Base-by-base conservation (phyloP, 2,797 vertebrate genomes). In the Pachyuromys duprasi region DNA sequence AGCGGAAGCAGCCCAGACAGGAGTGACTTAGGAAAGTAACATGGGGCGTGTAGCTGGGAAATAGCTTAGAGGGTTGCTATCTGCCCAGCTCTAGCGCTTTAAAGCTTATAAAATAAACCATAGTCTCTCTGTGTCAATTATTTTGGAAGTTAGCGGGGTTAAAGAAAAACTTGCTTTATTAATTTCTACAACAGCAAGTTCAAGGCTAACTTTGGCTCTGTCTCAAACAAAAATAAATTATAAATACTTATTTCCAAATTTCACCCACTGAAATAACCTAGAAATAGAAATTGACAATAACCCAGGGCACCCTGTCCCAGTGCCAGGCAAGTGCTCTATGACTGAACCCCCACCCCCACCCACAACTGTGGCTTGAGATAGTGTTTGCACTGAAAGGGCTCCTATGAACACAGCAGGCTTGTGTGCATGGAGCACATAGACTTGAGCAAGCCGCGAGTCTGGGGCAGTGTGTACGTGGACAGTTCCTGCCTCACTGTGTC, bases 191-290 rank as follows among this genome's bases (percentile, higher is more conserved):
- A 57, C 55, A 57, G 55, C 53, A 57, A 82, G 7, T 82, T 82
- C 22, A 82, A 83, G 60, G 15, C 28, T 60, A 83, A 18, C 26
- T 36, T 49, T 65, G 39, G 36, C 60, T 31, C 28, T 45, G 15
- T 31, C 60, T 63, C 24, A 42, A 80, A 60, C 55, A 57, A 57
- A 80, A 9, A 45, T 28, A 82, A 82, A 82, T 9, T 14, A 75
- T 86, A 57, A 36, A 57, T 31, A 24, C 31, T 3, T 31, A 57
- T 60, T 69, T 86, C 76, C 14, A 22, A 67, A 69, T 11, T 57
- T 24, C 74, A 45, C 28, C 49, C 33, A 69, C n/a, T 75, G 36
- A 95, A 93, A 90, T 69, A 76, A 75, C 45, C 57, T 93, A 36
- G 57, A 89, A 86, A 80, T 93, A 57, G 90, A 90, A 60, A n/a